These are phyloP conservation scores for Patella ulyssiponensis DNA, from an alignment of 2,888 invertebrate genomes.

Conservation along the genomic window DNA sequence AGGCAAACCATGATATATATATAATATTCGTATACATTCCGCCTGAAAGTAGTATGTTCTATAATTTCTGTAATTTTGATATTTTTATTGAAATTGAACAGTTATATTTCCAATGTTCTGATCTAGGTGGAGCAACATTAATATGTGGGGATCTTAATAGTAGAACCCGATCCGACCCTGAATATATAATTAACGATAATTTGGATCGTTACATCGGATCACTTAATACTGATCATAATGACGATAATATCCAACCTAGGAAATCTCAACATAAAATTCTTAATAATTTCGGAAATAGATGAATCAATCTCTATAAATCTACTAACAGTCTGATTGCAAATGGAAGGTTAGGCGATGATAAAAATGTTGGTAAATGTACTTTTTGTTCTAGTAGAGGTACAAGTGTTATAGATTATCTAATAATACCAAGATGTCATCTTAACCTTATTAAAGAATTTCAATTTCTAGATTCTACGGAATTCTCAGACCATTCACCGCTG, in stretches of 20 bases:
- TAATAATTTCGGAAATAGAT: constrained; percentile 21
- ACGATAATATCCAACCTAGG: neutral
- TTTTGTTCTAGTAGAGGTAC: constrained; percentile 14
- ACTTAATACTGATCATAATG: neutral
- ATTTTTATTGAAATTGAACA: neutral
- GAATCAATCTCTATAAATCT: constrained; percentile 18
- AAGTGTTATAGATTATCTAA: constrained; percentile 22
- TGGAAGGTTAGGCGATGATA: constrained; percentile 18
- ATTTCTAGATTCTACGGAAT: constrained; percentile 10
- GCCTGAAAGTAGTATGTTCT: neutral
- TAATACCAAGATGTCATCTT: neutral
- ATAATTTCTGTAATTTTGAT: neutral
- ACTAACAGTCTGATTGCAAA: constrained; percentile 20
- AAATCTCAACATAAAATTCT: neutral
- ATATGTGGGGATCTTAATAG: neutral
- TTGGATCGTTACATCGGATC: no score
- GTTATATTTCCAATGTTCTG: neutral
- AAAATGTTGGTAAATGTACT: constrained; percentile 14
- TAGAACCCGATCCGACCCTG: neutral
- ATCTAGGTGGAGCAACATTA: neutral
- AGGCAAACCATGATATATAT: neutral
- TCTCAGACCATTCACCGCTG: neutral
- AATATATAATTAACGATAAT: neutral
- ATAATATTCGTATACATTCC: neutral
- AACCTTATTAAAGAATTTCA: constrained; percentile 13